Base-by-base conservation (phyloP, 2,113 vertebrate species). In the Bufo gargarizans region DNA sequence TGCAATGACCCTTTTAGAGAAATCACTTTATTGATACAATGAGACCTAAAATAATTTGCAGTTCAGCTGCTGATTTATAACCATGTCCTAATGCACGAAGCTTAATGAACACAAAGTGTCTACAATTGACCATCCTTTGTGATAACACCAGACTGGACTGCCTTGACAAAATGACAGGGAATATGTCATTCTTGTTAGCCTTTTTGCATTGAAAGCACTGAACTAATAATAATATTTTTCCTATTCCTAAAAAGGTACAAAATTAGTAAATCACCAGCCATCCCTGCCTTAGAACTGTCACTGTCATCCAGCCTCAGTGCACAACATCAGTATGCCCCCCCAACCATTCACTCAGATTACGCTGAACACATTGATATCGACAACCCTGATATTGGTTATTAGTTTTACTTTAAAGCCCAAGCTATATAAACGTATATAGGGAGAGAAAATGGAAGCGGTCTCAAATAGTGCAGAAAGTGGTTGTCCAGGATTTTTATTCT, bases 41-140 rank as follows among this genome's bases (percentile, higher is more conserved):
- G 16, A 53, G 56, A 77, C n/a, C 86, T 84, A 90, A 88, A 90
- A 88, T 55, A 71, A 89, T 67, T 14, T 84, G 86, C 89, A 90
- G 82, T 89, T 82, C 33, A 79, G 74, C 80, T 84, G 56, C 50
- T 58, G 72, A 78, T 82, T 77, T 72, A 78, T 79, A 84, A 63
- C 61, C 43, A 53, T 20, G 81, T 78, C 82, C 72, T 89, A 86
- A 84, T 88, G 86, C n/a, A 59, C 22, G 63, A 49, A 81, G 82
- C 82, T 72, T 43, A 56, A 83, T 74, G 50, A 82, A 59, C 74
- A 78, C 53, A 65, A 53, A 14, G 59, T 78, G 56, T 78, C 74
- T 78, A 55, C 58, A 59, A n/a, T 14, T 58, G 77, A 33, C 77
- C 55, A 58, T 59, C n/a, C 78, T 81, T 19, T 6, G 6, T 79